Evolutionary conservation across 2,888 invertebrate species (phyloP), one percentile per base, ranked within the genome.

Genomic region (Microlaimidae sp.): DNA sequence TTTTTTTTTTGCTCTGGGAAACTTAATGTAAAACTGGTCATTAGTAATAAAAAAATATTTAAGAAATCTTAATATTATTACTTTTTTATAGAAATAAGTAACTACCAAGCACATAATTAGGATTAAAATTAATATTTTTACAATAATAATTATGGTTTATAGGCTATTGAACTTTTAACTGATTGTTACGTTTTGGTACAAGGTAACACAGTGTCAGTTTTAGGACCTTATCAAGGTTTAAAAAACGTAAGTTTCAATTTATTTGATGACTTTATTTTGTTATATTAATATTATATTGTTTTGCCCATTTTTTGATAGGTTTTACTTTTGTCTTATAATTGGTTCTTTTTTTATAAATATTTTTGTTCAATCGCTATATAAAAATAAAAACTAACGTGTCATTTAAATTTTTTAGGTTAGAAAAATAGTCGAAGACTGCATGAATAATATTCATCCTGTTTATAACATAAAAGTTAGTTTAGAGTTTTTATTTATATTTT

Each of bases 401-500:
- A n/a, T 10, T n/a, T 25, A 10, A 3, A n/a, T 21, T 23, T 29
- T 62, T 49, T 53, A 71, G 69, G 71, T 73, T 1, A 77, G 92
- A 53, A 81, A 83, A 62, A 85, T 99, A 64, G 85, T 87, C 1
- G 82, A 84, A 67, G 95, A 97, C 63, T 92, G 92, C 0, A 93
- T 99, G 93, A 87, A 86, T 69, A 97, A 99, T 71, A 80, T 97
- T 53, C 97, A 99, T 76, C 97, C 97, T 1, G 88, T 97, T 71
- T 95, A 93, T 69, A 93, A 92, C 66, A 90, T 97, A 38, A 76
- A 77, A 69, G 71, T 72, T 59, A 47, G 59, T 57, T 26, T 10
- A 10, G 38, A 38, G 38, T 13, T 38, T n/a, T n/a, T n/a, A n/a
- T n/a, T n/a, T n/a, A n/a, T n/a, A n/a, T n/a, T n/a, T n/a, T n/a